phyloP scores from a whole-genome alignment of 1,140 invertebrate species.

The Chironomus striatipennis region DNA sequence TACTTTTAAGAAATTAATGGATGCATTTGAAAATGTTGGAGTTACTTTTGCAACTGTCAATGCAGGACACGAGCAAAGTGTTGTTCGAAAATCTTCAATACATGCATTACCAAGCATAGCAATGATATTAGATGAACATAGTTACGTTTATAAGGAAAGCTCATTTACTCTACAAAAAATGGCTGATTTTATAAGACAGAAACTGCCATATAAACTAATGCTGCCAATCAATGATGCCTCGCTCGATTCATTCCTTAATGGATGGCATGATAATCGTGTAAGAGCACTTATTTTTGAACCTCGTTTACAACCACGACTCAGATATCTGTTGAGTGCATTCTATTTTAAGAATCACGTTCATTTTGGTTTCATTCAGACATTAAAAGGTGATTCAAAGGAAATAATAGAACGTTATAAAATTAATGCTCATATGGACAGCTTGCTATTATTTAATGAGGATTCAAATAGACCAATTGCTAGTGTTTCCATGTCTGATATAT shows the following conservation, averaged over 20 bases:
- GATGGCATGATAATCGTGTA: slow-evolving; percentile 87
- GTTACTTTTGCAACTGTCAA: slow-evolving; percentile 62
- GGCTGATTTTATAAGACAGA: slow-evolving; percentile 75
- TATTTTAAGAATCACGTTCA: slow-evolving; percentile 73
- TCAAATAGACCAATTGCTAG: slow-evolving; percentile 69
- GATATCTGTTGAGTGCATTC: slow-evolving; percentile 84
- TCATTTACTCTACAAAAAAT: slow-evolving; percentile 68
- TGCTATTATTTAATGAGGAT: slow-evolving; percentile 89
- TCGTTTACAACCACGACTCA: slow-evolving; percentile 59
- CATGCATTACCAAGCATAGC: slow-evolving; percentile 72
- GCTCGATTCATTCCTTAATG: slow-evolving; percentile 68
- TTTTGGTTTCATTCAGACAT: slow-evolving; percentile 65
- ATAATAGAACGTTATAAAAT: slow-evolving; percentile 63
- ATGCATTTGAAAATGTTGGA: slow-evolving; percentile 61
- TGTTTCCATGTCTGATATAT: slow-evolving; percentile 81
- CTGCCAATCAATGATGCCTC: slow-evolving; percentile 60
- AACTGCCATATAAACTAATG: slow-evolving; percentile 73
- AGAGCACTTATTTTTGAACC: slow-evolving; percentile 82
- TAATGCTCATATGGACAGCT: slow-evolving; percentile 66
- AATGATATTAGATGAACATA: slow-evolving; percentile 69
- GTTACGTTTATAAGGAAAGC: slow-evolving; percentile 70
- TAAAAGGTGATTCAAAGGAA: slow-evolving; percentile 44
- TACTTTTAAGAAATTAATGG: slow-evolving; percentile 69
- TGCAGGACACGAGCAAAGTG: slow-evolving; percentile 63
- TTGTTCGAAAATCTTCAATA: slow-evolving; percentile 69